A percentile compares a stretch with the other conserved stretches of the same genome.
Conservation (phyloP, 53 echinoderm and acorn worm species). For the Stichopus horrens region DNA sequence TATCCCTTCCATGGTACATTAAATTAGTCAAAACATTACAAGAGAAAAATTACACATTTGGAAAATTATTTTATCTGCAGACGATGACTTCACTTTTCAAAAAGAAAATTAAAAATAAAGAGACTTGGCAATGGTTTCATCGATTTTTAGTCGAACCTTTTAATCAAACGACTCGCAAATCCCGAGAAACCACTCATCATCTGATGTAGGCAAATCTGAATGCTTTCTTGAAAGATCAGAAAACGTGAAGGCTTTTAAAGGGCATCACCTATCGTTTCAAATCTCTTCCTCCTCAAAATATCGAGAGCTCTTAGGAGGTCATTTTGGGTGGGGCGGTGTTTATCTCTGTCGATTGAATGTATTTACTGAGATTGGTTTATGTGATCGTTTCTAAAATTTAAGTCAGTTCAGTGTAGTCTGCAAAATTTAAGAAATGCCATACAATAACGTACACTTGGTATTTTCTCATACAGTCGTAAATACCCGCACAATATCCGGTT, state of each 20-base stretch:
- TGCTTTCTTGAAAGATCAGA: conserved; percentile 43
- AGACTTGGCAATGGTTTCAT: conserved; percentile 17
- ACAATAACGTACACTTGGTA: too few species aligned
- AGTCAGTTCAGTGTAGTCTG: too few species aligned
- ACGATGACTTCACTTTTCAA: neutral
- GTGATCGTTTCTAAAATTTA: too few species aligned
- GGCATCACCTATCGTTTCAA: neutral
- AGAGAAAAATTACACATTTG: neutral
- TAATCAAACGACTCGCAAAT: conserved; percentile 24
- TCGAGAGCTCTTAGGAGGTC: neutral
- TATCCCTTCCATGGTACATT: too few species aligned
- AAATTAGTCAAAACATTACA: neutral
- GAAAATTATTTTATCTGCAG: neutral
- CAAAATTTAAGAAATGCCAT: too few species aligned
- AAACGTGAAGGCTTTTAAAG: conserved; percentile 39
- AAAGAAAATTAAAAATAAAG: neutral
- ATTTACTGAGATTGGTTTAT: too few species aligned
- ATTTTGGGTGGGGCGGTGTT: neutral
- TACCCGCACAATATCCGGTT: too few species aligned
- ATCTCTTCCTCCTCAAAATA: neutral
- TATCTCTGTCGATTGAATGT: too few species aligned
- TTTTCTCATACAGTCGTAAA: too few species aligned
- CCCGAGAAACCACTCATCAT: conserved; percentile 33
- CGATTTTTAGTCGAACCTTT: conserved; percentile 26
- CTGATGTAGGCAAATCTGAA: conserved; percentile 17